Base-by-base conservation (phyloP, 2,888 invertebrate genomes). In the Phaedon cochleariae region DNA sequence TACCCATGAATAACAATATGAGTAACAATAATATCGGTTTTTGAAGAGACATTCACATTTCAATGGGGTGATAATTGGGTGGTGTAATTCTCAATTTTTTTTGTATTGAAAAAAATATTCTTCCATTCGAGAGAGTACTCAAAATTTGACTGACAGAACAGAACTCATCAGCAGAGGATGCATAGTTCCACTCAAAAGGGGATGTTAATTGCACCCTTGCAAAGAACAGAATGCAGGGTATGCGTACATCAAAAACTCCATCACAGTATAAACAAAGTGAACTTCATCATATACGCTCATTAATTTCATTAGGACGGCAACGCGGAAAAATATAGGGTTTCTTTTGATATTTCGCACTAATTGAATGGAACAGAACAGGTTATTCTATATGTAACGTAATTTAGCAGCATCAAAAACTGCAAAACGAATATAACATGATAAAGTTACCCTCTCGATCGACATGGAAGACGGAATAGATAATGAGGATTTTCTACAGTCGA, bases 221-320 rank as follows among this genome's bases (percentile, higher is more conserved):
- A 46, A 69, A 66, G 53, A 64, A 64, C 45, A 53, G 1, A 57
- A 46, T 10, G 46, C 48, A 49, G 58, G 20, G 53, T 59, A 52
- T 29, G n/a, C 12, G 58, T 29, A 55, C 54, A 64, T 51, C 22
- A 61, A 59, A 63, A 60, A 65, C 61, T 52, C 37, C 64, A 67
- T 51, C 60, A 59, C 51, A 55, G 53, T 59, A 65, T 58, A 66
- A 68, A 73, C 73, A 73, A 71, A 70, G 59, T 67, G 52, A 63
- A 64, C 68, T 68, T 70, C 65, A 65, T 70, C 64, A 67, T 70
- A 45, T 62, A 64, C 34, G 34, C 67, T 73, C 73, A 71, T 71
- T 71, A 73, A 65, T 67, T 71, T 66, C 59, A 62, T 68, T 67
- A 69, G 55, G 60, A 61, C 46, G 18, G 26, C 41, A 54, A 64